Evolutionary conservation across 64 coral and sea anemone species (phyloP).

Genomic region (Porites lutea): DNA sequence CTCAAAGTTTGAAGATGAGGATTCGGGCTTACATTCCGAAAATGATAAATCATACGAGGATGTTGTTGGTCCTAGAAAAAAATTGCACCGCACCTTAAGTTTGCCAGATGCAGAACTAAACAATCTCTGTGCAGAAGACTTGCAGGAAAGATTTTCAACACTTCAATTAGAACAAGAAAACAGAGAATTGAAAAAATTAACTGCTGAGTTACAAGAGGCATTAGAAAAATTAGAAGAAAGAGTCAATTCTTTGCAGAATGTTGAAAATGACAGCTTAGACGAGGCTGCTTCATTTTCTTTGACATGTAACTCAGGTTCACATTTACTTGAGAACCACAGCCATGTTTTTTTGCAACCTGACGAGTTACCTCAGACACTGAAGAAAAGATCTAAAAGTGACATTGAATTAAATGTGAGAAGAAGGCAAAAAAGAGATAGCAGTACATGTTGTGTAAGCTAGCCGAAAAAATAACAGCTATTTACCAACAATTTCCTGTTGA

Average conservation of each 20-base stretch:
- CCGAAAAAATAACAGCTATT: not conserved
- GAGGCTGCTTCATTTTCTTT: constrained; percentile 53
- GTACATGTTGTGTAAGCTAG: constrained; percentile 43
- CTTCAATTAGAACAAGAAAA: constrained; percentile 99
- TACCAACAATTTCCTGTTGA: too few species aligned
- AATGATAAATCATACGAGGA: constrained; percentile 94
- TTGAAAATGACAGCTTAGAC: constrained; percentile 87
- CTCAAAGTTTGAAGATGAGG: constrained; percentile 77
- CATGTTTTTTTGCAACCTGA: not conserved
- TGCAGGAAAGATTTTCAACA: constrained; percentile 90
- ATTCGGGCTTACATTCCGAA: constrained; percentile 93
- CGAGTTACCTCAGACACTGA: constrained; percentile 10
- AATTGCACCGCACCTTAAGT: constrained; percentile 93
- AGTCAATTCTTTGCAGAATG: constrained; percentile 67
- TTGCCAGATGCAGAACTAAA: constrained; percentile 96
- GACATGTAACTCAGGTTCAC: constrained; percentile 30
- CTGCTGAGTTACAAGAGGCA: constrained; percentile 87
- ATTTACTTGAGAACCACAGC: not conserved
- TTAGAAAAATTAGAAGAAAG: constrained; percentile 94
- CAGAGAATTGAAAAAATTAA: constrained; percentile 90
- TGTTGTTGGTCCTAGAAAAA: constrained; percentile 75
- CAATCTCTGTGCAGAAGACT: constrained; percentile 82
- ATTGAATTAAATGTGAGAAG: not conserved
- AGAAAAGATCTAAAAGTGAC: constrained; percentile 45
- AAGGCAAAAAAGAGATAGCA: constrained; percentile 29